Base-by-base conservation (phyloP, 64 coral and sea anemone species). In the Montipora sp. region DNA sequence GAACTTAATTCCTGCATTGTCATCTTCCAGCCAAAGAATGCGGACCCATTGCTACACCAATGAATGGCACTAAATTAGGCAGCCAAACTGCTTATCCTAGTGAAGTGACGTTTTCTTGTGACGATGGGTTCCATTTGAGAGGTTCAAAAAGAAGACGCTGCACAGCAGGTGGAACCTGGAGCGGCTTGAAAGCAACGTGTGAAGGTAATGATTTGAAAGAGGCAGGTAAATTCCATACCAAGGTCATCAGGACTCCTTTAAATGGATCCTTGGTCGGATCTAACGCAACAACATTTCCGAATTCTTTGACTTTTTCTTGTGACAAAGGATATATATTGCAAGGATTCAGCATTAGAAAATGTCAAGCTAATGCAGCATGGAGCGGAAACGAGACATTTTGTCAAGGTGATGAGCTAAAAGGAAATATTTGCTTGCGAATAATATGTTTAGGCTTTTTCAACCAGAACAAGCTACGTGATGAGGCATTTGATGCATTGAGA, bases 361-460 rank as follows among this genome's bases (percentile, higher is more conserved):
- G 92, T 89, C 72, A 84, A 61, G 12, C 87, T 12, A 75, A 89
- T 48, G 92, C 87, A 21, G 18, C 7, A 7, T 94, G 87, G 87
- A 84, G 53, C 77, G 92, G 92, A 15, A 59, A 15, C 10, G 51
- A 45, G 15, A 82, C 87, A 12, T 24, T 22, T 50, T 94, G 92
- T 14, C 45, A 69, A 55, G 57, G 92, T 90, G 66, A 78, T 76
- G 69, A 19, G 11, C 6, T 0, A 57, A 8, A 57, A 6, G 11
- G 53, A 57, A 57, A 36, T 36, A 36, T 36, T 36, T 36, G 36
- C 36, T 36, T 36, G 36, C 36, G 36, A 36, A 36, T 36, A 36
- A 36, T 36, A 36, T 36, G 36, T 36, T 36, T 36, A 36, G 36
- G 36, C 36, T 36, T 36, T 36, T 36, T 36, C 36, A 36, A 36